A percentile compares a stretch with the other conserved stretches of the same genome.
phyloP scores from a whole-genome alignment of 2,797 vertebrate species.

The Poecilia picta region DNA sequence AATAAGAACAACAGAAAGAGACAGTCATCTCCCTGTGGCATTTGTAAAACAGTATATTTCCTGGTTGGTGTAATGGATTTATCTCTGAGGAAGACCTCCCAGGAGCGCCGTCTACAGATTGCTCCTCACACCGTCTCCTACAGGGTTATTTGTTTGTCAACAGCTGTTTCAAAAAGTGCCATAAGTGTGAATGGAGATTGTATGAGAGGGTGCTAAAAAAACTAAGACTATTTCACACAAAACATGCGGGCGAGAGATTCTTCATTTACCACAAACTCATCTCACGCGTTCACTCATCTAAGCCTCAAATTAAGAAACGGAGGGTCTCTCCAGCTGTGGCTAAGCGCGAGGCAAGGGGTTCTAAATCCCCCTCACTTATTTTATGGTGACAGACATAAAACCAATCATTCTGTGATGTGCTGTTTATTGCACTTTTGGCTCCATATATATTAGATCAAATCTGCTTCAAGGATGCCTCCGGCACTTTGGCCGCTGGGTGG shows the following conservation, averaged over 20 bases:
- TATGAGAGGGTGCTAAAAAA: conserved; percentile 61
- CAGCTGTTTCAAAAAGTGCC: conserved; percentile 62
- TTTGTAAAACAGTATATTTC: conserved; percentile 28
- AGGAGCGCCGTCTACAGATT: conserved; percentile 51
- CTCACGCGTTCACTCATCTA: conserved; percentile 36
- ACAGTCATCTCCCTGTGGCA: conserved; percentile 26
- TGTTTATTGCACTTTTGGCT: conserved; percentile 61
- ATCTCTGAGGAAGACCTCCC: conserved; percentile 37
- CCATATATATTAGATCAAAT: conserved; percentile 38
- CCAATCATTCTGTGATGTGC: conserved; percentile 48
- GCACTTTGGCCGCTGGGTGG: conserved; percentile 33
- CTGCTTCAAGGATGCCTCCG: conserved; percentile 42
- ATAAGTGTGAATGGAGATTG: conserved; percentile 63
- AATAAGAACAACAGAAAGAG: conserved; percentile 37
- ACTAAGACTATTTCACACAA: conserved; percentile 59
- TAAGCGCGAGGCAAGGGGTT: conserved; percentile 44
- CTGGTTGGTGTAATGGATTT: conserved; percentile 27
- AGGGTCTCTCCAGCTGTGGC: conserved; percentile 38
- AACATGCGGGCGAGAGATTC: conserved; percentile 60
- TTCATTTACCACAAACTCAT: conserved; percentile 54
- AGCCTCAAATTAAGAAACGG: conserved; percentile 38
- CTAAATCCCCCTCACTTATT: conserved; percentile 34
- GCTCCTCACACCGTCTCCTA: conserved; percentile 60
- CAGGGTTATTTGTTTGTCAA: conserved; percentile 63
- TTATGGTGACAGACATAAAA: conserved; percentile 54